Conservation (phyloP, 1,140 invertebrate species). For the Lasioglossum albipes region DNA sequence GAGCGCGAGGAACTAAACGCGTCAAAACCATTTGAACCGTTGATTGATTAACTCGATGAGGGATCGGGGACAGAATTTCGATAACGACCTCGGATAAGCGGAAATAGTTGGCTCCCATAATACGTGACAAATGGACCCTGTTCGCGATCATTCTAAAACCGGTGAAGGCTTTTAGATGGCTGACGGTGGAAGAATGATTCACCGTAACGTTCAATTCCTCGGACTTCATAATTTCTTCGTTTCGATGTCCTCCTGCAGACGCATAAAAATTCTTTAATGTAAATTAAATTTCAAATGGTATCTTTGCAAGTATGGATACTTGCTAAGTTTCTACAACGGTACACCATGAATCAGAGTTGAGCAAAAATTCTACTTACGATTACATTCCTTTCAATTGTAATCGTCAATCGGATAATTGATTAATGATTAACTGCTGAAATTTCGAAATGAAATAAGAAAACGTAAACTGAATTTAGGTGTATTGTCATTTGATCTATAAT, state of each 20-base stretch:
- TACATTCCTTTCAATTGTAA: too few species aligned
- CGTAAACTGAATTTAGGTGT: too few species aligned
- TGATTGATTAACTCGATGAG: slow-evolving; percentile 44
- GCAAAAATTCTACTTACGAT: too few species aligned
- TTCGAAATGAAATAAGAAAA: too few species aligned
- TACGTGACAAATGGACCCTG: neutral
- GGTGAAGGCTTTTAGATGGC: neutral
- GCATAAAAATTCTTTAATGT: too few species aligned
- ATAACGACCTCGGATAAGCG: slow-evolving; percentile 20
- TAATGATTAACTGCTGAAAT: too few species aligned
- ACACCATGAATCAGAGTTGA: too few species aligned
- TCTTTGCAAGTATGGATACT: too few species aligned
- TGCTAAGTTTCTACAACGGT: too few species aligned
- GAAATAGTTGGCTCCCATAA: slow-evolving; percentile 8
- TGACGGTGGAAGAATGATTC: neutral
- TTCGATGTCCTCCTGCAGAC: neutral
- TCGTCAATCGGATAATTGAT: too few species aligned
- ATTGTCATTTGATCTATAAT: too few species aligned
- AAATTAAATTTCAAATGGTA: too few species aligned
- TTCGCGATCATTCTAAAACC: neutral
- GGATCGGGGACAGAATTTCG: slow-evolving; percentile 37
- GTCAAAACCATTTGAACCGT: slow-evolving; percentile 38
- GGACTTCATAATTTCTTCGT: neutral
- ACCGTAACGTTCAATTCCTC: neutral
- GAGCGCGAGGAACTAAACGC: slow-evolving; percentile 19